Conservation (phyloP, 1,140 invertebrate genomes). For the Drosophila rufa region DNA sequence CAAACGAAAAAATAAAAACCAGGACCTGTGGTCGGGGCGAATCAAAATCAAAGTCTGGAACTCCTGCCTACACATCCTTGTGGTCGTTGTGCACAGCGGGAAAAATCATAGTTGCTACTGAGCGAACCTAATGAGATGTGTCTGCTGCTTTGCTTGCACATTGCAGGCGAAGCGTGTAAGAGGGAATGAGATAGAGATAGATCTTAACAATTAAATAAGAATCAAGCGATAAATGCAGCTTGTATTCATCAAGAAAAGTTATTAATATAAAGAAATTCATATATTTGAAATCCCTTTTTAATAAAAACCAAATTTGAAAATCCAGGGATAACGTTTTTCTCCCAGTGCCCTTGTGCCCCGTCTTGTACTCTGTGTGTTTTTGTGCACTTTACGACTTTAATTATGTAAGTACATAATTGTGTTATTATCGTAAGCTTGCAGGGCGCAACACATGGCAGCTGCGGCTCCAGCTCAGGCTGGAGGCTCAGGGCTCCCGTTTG, state of each 20-base stretch:
- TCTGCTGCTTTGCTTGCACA: too few species aligned
- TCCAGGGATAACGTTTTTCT: not conserved
- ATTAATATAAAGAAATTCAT: too few species aligned
- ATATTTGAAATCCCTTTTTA: too few species aligned
- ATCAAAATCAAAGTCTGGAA: slow-evolving; percentile 38
- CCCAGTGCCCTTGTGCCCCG: not conserved
- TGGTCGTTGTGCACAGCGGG: not conserved
- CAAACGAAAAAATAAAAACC: slow-evolving; percentile 27
- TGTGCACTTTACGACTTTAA: slow-evolving; percentile 82
- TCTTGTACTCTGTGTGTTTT: slow-evolving; percentile 48
- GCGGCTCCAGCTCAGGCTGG: not conserved
- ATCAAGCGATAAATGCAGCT: too few species aligned
- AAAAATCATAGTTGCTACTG: not conserved
- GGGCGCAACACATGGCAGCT: slow-evolving; percentile 44
- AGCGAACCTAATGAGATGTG: too few species aligned
- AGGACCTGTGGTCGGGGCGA: slow-evolving; percentile 2
- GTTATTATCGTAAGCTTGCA: slow-evolving; percentile 79
- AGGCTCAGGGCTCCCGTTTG: slow-evolving; percentile 18
- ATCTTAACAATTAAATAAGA: too few species aligned
- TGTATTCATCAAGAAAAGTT: too few species aligned
- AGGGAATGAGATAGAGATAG: too few species aligned
- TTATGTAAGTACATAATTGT: slow-evolving; percentile 83
- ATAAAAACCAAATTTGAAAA: too few species aligned
- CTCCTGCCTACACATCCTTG: slow-evolving; percentile 13
- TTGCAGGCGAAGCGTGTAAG: too few species aligned